These are phyloP conservation scores for Ethmia dodecea DNA, from an alignment of 2,888 invertebrate species.

Conservation along the genomic window DNA sequence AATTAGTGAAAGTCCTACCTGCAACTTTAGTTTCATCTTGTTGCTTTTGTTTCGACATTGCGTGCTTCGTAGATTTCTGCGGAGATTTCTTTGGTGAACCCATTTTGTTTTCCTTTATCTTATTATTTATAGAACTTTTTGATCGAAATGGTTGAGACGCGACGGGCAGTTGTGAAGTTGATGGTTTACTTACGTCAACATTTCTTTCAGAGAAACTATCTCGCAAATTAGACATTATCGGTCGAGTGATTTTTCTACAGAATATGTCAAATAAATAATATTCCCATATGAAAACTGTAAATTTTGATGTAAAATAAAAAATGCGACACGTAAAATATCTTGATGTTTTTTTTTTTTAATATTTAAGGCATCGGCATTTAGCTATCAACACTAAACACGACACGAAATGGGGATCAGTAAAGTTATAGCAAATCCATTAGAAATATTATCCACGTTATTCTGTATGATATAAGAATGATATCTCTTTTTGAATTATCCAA, in stretches of 20 bases:
- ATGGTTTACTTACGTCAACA: conserved; percentile 30
- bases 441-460: no score
- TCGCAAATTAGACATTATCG: conserved; percentile 35
- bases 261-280: neutral
- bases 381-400: no score
- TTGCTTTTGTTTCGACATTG: conserved; percentile 17
- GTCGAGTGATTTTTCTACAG: conserved; percentile 8
- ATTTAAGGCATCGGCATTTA: no score
- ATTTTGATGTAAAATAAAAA: conserved; percentile 5
- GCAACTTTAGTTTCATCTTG: conserved; percentile 14
- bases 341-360: no score
- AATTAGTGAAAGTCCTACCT: conserved; percentile 19
- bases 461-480: no score
- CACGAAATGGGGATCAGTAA: no score
- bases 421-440: no score
- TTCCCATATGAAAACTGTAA: no score
- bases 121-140: conserved; percentile 30
- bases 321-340: conserved; percentile 4
- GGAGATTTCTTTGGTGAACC: conserved; percentile 15
- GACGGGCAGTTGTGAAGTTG: conserved; percentile 31
- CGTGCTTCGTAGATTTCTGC: conserved; percentile 22
- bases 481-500: no score
- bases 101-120: conserved; percentile 27
- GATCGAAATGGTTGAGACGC: conserved; percentile 35
- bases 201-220: conserved; percentile 33